Evolutionary conservation across 2,888 invertebrate genomes (phyloP), one percentile per base, ranked within the genome.

Genomic region (Plagiodera versicolora): DNA sequence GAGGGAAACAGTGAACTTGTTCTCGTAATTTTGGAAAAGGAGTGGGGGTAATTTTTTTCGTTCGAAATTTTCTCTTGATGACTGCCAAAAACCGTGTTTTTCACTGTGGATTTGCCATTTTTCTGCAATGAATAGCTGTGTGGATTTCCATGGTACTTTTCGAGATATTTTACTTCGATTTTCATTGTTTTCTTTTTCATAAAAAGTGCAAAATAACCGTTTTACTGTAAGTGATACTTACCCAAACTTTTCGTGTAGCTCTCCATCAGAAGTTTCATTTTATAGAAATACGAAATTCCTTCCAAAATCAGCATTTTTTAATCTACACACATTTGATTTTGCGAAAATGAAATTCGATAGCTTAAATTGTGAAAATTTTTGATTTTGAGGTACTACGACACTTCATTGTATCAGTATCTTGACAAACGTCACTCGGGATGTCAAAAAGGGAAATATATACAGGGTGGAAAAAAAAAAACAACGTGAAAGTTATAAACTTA

Each of bases 291-390:
- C 1, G 53, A 53, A 44, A 53, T 16, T n/a, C 53, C 53, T 28
- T 53, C 53, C 9, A 53, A 16, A 5, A 53, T 44, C 44, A 53
- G 14, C 53, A 53, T 53, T 24, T n/a, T 3, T 39, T 39, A 14
- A 1, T 1, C 4, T 2, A 14, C 11, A 39, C 39, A n/a, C 39
- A 39, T 39, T 39, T 39, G 39, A 39, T 39, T 39, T 39, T 39
- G 39, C 39, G 3, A 14, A 39, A 10, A 39, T 8, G 4, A 28
- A 32, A n/a, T 39, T 39, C 3, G 6, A 39, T 10, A 6, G 28
- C 11, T 39, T 14, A 39, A 39, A 39, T 14, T 39, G 39, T 14
- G 14, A 3, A 39, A 39, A 14, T 14, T 39, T n/a, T 39, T 32
- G 2, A 8, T 11, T 32, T 8, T 32, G 2, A 11, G 10, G 32